Percentiles rank a stretch among this genome's conserved stretches.
Conservation (phyloP, 2,797 vertebrate species). For the Tadarida brasiliensis region DNA sequence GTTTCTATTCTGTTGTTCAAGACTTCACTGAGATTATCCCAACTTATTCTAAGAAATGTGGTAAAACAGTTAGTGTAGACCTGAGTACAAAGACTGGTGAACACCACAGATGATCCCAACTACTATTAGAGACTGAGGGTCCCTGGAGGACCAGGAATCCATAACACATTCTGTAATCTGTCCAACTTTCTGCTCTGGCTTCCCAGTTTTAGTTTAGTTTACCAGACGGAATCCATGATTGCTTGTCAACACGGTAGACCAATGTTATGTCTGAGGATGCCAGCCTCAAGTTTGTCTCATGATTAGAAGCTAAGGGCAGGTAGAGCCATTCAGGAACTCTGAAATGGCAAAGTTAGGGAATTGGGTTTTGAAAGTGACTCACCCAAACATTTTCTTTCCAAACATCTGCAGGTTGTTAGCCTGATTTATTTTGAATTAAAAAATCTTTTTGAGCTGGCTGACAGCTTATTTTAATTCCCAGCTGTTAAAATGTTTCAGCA, state of each 20-base stretch:
- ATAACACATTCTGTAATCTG: not conserved
- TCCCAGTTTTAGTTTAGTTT: not conserved
- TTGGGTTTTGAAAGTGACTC: conserved; percentile 84
- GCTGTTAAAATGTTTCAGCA: conserved; percentile 84
- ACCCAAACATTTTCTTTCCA: conserved; percentile 86
- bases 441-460: conserved; percentile 83
- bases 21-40: not conserved
- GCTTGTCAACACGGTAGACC: not conserved
- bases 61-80: not conserved
- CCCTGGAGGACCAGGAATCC: not conserved
- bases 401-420: conserved; percentile 90
- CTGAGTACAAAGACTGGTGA: not conserved
- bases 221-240: not conserved
- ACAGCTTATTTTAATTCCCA: conserved; percentile 88
- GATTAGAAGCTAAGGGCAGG: conserved; percentile 51
- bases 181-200: not conserved
- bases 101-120: not conserved
- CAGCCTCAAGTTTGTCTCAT: not conserved
- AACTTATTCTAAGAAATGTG: not conserved
- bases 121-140: not conserved
- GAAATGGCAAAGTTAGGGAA: conserved; percentile 79
- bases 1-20: not conserved
- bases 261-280: not conserved
- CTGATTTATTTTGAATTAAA: conserved; percentile 89
- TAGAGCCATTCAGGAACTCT: conserved; percentile 78